Evolutionary conservation across 2,888 invertebrate species (phyloP), one percentile per base, ranked within the genome.

Genomic region (Tipula helvola): DNA sequence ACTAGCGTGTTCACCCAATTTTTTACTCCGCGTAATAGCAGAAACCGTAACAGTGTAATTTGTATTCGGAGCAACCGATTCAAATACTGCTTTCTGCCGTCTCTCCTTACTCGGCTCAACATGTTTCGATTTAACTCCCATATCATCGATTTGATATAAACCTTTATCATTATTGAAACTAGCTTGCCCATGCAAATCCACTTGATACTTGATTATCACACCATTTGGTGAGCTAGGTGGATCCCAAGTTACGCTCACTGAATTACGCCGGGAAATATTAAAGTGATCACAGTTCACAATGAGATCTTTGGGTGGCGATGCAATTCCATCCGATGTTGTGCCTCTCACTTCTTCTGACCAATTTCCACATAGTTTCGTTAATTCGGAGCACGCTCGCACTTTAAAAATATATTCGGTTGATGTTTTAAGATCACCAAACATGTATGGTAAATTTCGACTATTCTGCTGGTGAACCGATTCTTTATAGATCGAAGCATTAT

Each of bases 341-440:
- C 96, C 97, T 89, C 95, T 95, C 88, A 96, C 95, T 88, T 94
- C 92, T 44, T 93, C 92, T 0, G 97, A 97, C 95, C 95, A 96
- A 12, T 94, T 93, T 0, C 97, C 96, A 90, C 97, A 97, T 71
- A 93, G 92, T 88, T 93, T 93, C 0, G 95, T 95, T 89, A 94
- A 95, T 88, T 96, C 95, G 87, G 95, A 96, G 89, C 97, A 97
- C 0, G 97, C 96, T 42, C 95, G 93, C 0, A 96, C 94, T 93
- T 95, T 94, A 90, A 97, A 97, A 88, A 94, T 93, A 89, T 97
- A 97, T 41, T 94, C 95, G 42, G 96, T 96, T 16, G 96, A 96
- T 0, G 97, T 95, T 88, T 95, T 93, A 86, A 97, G 91, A 90
- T 95, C 94, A 87, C 91, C 91, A 90, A 97, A 97, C 93, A 97